Conservation (phyloP, 1,140 invertebrate species). For the Ips nitidus region DNA sequence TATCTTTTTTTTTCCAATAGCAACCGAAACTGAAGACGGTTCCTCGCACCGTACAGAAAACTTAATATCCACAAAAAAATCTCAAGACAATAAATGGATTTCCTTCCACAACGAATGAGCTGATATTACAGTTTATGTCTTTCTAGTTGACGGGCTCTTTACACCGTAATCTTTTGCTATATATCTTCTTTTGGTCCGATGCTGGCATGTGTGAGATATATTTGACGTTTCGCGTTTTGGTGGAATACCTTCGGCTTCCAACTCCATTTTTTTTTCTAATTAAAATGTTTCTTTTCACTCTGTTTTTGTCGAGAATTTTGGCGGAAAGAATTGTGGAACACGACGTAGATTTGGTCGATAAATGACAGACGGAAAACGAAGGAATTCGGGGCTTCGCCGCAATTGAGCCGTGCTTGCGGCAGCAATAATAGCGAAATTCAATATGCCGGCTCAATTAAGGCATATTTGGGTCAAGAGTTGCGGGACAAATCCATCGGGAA, state of each 20-base stretch:
- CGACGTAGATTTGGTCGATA: conserved; percentile 5
- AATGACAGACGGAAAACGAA: conserved; percentile 19
- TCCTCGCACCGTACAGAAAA: conserved; percentile 3
- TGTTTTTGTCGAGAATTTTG: not conserved
- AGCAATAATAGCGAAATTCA: conserved; percentile 27
- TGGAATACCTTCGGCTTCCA: too few species aligned
- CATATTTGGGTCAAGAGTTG: conserved; percentile 21
- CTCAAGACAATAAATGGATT: not conserved
- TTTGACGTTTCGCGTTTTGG: too few species aligned
- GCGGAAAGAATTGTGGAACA: not conserved
- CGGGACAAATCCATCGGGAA: conserved; percentile 14
- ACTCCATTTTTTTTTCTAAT: too few species aligned
- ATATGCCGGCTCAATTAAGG: conserved; percentile 24
- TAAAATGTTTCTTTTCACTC: too few species aligned
- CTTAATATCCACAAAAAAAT: not conserved
- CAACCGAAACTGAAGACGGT: not conserved
- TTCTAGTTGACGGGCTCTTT: conserved; percentile 18
- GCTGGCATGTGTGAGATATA: too few species aligned
- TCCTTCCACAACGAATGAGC: not conserved
- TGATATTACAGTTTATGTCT: conserved; percentile 18
- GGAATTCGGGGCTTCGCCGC: conserved; percentile 13
- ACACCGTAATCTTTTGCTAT: conserved; percentile 14
- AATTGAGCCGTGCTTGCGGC: conserved; percentile 17
- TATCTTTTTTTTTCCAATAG: not conserved
- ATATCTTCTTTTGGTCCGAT: not conserved